These are phyloP conservation scores for Muscicapa striata DNA, from an alignment of 2,797 vertebrate genomes.

Conservation along the genomic window DNA sequence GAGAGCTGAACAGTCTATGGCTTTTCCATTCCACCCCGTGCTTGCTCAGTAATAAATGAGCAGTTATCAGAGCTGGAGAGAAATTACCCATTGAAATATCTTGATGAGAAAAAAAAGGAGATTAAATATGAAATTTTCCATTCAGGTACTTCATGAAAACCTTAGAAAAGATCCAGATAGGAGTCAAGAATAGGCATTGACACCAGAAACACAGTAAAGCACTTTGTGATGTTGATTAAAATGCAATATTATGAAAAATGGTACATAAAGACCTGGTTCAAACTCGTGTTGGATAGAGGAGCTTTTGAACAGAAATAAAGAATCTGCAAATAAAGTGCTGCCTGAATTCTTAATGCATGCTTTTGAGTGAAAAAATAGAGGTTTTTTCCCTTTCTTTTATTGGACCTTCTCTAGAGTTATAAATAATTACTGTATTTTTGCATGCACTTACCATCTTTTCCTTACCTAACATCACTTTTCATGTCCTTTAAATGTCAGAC, in stretches of 20 bases:
- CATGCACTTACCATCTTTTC: not conserved
- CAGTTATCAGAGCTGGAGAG: not conserved
- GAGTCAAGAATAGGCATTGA: not conserved
- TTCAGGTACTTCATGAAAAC: not conserved
- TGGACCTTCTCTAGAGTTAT: not conserved
- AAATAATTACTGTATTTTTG: not conserved
- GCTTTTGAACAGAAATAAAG: not conserved
- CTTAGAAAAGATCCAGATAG: not conserved
- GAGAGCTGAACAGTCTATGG: not conserved
- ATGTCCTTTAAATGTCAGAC: not conserved
- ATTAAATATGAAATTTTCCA: not conserved
- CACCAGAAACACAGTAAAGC: not conserved
- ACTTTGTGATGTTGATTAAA: not conserved
- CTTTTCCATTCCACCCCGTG: not conserved
- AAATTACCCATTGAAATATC: not conserved
- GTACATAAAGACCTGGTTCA: not conserved
- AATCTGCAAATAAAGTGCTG: not conserved
- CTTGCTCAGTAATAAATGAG: not conserved
- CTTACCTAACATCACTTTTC: not conserved
- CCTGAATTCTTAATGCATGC: not conserved
- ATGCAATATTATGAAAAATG: not conserved
- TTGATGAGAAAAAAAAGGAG: not conserved
- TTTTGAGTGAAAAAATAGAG: not conserved
- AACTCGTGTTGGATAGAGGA: not conserved
- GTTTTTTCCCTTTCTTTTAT: not conserved